A percentile compares a stretch with the other conserved stretches of the same genome.
phyloP scores from a whole-genome alignment of 2,113 vertebrate genomes.

The Platichthys flesus region DNA sequence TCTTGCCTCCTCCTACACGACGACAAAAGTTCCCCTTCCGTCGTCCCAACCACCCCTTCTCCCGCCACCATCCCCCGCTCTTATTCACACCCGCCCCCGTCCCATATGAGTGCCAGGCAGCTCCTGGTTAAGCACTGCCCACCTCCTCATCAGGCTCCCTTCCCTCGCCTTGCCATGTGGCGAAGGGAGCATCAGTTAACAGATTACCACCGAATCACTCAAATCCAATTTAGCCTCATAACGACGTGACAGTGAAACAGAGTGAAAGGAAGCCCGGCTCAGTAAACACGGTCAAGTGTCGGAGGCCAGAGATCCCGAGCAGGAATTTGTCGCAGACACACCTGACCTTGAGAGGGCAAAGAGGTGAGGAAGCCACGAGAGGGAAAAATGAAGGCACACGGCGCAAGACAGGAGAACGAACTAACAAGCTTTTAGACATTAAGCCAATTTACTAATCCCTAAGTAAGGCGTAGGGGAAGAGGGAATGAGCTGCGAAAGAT shows the following conservation, averaged over 20 bases:
- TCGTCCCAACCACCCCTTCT: slow-evolving; percentile 5
- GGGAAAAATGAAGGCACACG: slow-evolving; percentile 22
- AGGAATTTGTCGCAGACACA: slow-evolving; percentile 59
- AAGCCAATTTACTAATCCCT: slow-evolving; percentile 63
- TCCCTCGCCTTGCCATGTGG: slow-evolving; percentile 49
- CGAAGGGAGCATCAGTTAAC: slow-evolving; percentile 65
- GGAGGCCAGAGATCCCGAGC: slow-evolving; percentile 31
- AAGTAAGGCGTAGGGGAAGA: slow-evolving; percentile 35
- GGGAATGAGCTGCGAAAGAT: slow-evolving; percentile 34
- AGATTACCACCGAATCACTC: slow-evolving; percentile 78
- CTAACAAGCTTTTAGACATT: slow-evolving; percentile 48
- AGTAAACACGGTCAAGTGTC: slow-evolving; percentile 43
- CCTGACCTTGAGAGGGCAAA: slow-evolving; percentile 56
- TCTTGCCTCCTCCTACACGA: slow-evolving; percentile 67
- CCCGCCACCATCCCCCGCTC: slow-evolving; percentile 18
- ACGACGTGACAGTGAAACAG: slow-evolving; percentile 66
- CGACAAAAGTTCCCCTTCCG: slow-evolving; percentile 30
- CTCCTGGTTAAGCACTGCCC: slow-evolving; percentile 65
- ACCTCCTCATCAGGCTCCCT: slow-evolving; percentile 59
- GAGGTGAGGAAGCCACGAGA: slow-evolving; percentile 25
- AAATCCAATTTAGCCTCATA: slow-evolving; percentile 78
- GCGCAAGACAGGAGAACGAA: slow-evolving; percentile 21
- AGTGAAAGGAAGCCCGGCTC: slow-evolving; percentile 34
- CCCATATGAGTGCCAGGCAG: slow-evolving; percentile 66
- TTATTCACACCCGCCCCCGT: slow-evolving; percentile 67